Conservation (phyloP, 1,140 invertebrate species). For the Brachystomella parvula region DNA sequence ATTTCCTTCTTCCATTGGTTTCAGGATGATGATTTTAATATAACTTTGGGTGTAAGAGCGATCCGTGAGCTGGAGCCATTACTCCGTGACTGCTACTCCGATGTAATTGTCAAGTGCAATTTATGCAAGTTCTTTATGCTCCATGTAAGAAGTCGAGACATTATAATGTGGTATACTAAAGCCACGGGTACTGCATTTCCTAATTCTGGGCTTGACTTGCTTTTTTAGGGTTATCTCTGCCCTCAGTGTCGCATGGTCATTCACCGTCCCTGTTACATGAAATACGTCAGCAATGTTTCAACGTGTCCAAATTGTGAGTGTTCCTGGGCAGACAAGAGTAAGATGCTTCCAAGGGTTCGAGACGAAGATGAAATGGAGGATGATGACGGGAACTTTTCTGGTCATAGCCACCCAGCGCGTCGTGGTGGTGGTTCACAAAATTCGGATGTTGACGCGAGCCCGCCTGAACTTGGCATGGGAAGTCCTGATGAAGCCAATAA, state of each 20-base stretch:
- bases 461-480: not conserved
- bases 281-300: not conserved
- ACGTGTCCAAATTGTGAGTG: not conserved
- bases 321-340: not conserved
- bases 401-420: not conserved
- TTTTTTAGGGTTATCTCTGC: constrained; percentile 10
- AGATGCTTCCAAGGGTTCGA: not conserved
- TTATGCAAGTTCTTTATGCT: not conserved
- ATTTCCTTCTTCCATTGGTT: not conserved
- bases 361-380: not conserved
- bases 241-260: not conserved
- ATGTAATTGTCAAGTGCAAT: not conserved
- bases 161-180: not conserved
- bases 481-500: constrained; percentile 6
- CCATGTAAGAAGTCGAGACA: too few relatives aligned
- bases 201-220: not conserved
- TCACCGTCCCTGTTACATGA: constrained; percentile 9
- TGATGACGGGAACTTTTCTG: too few relatives aligned
- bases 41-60: not conserved
- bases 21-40: not conserved
- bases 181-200: not conserved
- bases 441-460: not conserved
- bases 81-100: not conserved
- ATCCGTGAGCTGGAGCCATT: not conserved
- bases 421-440: not conserved